Evolutionary conservation across 2,797 vertebrate species (phyloP), one percentile per base, ranked within the genome.

Genomic region (Lepilemur septentrionalis): DNA sequence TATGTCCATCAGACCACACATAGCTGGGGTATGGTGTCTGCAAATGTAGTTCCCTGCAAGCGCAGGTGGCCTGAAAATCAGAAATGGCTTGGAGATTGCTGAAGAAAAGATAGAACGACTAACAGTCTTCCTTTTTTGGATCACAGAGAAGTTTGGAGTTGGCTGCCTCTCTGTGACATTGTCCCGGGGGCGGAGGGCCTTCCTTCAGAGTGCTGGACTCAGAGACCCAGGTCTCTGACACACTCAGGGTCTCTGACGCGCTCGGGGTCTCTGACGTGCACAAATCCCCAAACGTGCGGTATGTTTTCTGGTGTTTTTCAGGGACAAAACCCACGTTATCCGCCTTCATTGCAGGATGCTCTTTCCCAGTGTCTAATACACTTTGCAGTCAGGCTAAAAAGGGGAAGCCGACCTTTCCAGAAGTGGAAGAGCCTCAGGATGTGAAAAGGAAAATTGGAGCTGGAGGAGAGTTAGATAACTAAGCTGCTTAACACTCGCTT

Each of bases 201-300:
- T 78, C 6, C 13, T 43, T 28, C 11, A 17, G 55, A 52, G 32
- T 43, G 11, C 72, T 70, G 28, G 57, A 41, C 6, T 48, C 38
- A 0, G 25, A 32, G 43, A 50, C 28, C 17, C 11, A 8, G 2
- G 15, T 20, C 1, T 6, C 5, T 43, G 70, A 69, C 1, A 10
- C 12, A 15, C 41, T 57, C 46, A 11, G 4, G 23, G 2, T 38
- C 35, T 81, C 4, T 35, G 32, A n/a, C 3, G 4, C 4, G 63
- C 38, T n/a, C n/a, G n/a, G 4, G 23, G 2, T 38, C 35, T 81
- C 4, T 35, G 32, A n/a, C 3, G 4, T 10, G 63, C 38, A 22
- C 30, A 2, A 4, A 25, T 2, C 38, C 10, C 22, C 30, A 13
- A 0, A 15, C 0, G 7, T 13, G 10, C 0, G 11, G 5, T 2